Evolutionary conservation across 92 coral and sea anemone genomes (phyloP), one percentile per base, ranked within the genome.

Genomic region (Siderastrea radians): DNA sequence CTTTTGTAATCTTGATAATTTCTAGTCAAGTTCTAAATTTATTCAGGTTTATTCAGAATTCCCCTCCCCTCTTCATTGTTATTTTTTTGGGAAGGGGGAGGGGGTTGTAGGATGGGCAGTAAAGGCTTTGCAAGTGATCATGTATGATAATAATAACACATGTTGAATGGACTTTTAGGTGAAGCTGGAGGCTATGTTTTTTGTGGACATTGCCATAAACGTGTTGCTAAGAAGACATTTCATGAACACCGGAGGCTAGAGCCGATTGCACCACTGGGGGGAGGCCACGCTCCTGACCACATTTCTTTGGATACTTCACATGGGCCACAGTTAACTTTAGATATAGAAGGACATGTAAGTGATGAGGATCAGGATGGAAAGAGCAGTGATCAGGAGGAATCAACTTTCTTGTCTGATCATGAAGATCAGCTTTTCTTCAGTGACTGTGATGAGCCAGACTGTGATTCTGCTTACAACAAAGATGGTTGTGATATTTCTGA

Each of bases 161-260:
- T 68, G 8, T 45, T 43, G 3, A 43, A 4, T 8, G 5, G 7
- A 15, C 43, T 68, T 45, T 3, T 68, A 68, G n/a, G n/a, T n/a
- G n/a, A n/a, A n/a, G n/a, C n/a, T n/a, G 74, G 74, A 54, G 16
- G 13, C 79, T 77, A 76, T 77, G 78, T 86, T 38, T 86, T 77
- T 78, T 86, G 90, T 86, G 70, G 17, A 26, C 90, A 86, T 54
- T 86, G 90, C 49, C n/a, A 86, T 19, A 86, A 48, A 19, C 52
- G 60, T 45, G 84, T 87, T 7, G 84, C 90, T 53, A 79, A 77
- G 62, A 71, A 63, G 75, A 86, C 90, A 8, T 86, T 65, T 19
- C 72, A 78, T 77, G 90, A 86, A 15, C 90, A 86, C 49, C 54
- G 80, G 66, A 15, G 76, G 58, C 76, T 72, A 58, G 58, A 26